Evolutionary conservation across 2,113 vertebrate genomes (phyloP).

Genomic region (Microtus ochrogaster): DNA sequence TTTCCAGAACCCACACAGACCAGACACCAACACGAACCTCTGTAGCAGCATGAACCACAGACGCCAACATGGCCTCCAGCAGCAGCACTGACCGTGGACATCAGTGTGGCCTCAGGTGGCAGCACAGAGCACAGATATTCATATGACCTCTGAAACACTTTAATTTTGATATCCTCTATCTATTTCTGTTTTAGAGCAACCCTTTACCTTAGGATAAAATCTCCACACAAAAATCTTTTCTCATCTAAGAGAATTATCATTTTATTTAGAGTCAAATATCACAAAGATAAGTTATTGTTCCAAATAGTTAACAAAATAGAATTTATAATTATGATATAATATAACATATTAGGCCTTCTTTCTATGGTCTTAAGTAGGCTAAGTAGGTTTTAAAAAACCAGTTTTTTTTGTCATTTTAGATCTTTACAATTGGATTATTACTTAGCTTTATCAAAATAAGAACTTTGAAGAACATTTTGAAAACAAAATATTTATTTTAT

Average conservation of each 20-base stretch:
- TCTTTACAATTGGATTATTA: background rate
- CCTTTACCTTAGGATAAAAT: background rate
- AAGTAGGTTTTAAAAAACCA: background rate
- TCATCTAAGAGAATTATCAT: background rate
- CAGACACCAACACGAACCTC: too few species aligned
- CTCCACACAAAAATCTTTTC: background rate
- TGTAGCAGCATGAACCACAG: too few species aligned
- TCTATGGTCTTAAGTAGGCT: background rate
- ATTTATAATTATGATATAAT: background rate
- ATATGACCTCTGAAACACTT: background rate
- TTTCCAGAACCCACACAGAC: too few species aligned
- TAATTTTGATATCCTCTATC: background rate
- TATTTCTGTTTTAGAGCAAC: background rate
- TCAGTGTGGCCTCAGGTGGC: too few species aligned
- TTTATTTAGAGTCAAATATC: background rate
- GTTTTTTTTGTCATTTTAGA: background rate
- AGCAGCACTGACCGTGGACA: too few species aligned
- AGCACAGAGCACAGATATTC: too few species aligned
- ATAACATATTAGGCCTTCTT: background rate
- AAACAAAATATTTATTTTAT: background rate
- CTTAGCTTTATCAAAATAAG: background rate
- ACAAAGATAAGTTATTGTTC: background rate
- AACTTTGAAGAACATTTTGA: background rate
- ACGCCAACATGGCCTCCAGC: too few species aligned
- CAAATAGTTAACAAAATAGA: background rate